Base-by-base conservation (phyloP, 2,888 invertebrate species). In the Dynastes grantii region DNA sequence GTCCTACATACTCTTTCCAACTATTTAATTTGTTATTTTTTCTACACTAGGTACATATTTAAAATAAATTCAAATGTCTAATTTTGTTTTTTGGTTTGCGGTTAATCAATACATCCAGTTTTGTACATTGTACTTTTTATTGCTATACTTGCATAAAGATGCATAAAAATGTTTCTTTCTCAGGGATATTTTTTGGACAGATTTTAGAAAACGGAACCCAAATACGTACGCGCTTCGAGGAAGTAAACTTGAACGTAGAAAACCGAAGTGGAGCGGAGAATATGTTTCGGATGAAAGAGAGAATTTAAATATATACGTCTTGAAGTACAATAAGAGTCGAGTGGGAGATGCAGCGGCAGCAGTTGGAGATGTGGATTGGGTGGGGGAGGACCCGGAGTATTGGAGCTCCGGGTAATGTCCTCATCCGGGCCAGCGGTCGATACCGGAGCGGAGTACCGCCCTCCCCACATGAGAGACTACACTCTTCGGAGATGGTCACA, bases 361-460 rank as follows among this genome's bases (percentile, higher is more conserved):
- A 83, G 81, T 83, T 82, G 84, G 83, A 85, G 84, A 85, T 84
- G 85, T 83, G 83, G 84, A 85, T 83, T 80, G 82, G 84, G 83
- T 84, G 82, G 84, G 82, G 83, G 83, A 81, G 85, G 86, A 85
- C 85, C 84, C 84, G 78, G 82, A 87, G 87, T 86, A 87, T 87
- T 87, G 87, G 87, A 87, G 87, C 87, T 88, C 87, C 88, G 88
- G 88, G 88, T 88, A 88, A 88, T 88, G 88, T 88, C 88, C 88
- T 88, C 87, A 87, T 88, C 87, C 87, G 88, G 88, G 88, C 87
- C 86, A 85, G 85, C 87, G 87, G 87, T 87, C 87, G 87, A 88
- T 87, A 87, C 85, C 85, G 85, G 84, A 85, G 86, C 86, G 86
- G 85, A 84, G 84, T 84, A 84, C 83, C 84, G 86, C 85, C 85